These are phyloP conservation scores for Lasioglossum lativentre DNA, from an alignment of 2,888 invertebrate genomes.

Conservation along the genomic window DNA sequence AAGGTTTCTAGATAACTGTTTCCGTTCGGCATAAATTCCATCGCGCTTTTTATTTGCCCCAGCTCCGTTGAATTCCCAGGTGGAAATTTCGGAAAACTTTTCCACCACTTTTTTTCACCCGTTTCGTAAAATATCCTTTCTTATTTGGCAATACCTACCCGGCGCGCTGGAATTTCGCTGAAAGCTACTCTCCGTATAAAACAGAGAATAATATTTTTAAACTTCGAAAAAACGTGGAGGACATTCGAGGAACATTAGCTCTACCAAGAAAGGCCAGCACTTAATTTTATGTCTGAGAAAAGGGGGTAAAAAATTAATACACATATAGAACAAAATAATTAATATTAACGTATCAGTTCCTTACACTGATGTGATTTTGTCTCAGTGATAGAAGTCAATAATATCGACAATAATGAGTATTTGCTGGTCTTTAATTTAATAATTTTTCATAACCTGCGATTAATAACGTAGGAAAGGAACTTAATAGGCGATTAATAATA, in stretches of 20 bases:
- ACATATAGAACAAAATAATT: not conserved
- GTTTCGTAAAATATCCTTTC: not conserved
- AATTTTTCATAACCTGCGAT: not conserved
- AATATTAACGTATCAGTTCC: not conserved
- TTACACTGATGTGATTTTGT: not conserved
- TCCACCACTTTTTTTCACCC: not conserved
- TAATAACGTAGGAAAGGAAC: not conserved
- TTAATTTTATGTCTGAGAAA: not conserved
- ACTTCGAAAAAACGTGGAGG: not conserved
- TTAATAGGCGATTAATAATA: too few species aligned
- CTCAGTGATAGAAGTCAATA: not conserved
- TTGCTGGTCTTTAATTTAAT: not conserved
- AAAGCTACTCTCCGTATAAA: too few species aligned
- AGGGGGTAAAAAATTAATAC: not conserved
- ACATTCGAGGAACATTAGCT: not conserved
- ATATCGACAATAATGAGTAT: not conserved
- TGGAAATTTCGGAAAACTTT: constrained; percentile 41
- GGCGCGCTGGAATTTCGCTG: not conserved
- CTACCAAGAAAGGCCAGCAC: not conserved
- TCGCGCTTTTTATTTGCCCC: constrained; percentile 40
- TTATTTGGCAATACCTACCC: not conserved
- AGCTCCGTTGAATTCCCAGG: constrained; percentile 22
- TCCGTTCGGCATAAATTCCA: constrained; percentile 60
- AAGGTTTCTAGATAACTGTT: constrained; percentile 55
- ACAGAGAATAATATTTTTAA: not conserved